Percentiles rank a stretch among this genome's conserved stretches.
Conservation (phyloP, 1,140 invertebrate species). For the Chironomus striatipennis region DNA sequence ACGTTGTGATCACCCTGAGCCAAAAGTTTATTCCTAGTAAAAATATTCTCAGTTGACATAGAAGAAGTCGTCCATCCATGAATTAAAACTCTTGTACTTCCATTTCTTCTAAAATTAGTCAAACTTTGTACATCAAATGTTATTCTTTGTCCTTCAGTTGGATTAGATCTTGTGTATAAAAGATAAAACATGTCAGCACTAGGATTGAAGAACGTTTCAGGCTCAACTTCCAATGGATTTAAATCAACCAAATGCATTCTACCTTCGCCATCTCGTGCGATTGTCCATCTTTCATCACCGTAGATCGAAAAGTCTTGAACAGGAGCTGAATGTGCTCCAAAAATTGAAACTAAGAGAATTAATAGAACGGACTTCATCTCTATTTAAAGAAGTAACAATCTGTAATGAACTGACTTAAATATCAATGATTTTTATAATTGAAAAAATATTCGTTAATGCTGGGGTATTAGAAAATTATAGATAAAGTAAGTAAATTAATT, state of each 20-base stretch:
- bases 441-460: no score
- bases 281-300: not conserved
- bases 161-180: not conserved
- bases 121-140: not conserved
- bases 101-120: not conserved
- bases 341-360: not conserved
- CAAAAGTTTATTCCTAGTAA: not conserved
- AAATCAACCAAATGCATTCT: slow-evolving; percentile 8
- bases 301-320: no score
- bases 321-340: not conserved
- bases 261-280: slow-evolving; percentile 9
- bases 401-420: no score
- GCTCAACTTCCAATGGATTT: not conserved
- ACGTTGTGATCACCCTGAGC: not conserved
- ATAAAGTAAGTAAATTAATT: no score
- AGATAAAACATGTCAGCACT: not conserved
- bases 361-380: no score
- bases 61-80: not conserved
- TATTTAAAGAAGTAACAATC: no score
- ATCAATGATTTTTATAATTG: no score
- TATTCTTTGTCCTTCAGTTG: not conserved
- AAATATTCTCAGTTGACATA: not conserved
- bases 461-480: no score
- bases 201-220: not conserved
- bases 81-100: not conserved